Conservation (phyloP, 2,888 invertebrate genomes). For the Helobdella robusta region DNA sequence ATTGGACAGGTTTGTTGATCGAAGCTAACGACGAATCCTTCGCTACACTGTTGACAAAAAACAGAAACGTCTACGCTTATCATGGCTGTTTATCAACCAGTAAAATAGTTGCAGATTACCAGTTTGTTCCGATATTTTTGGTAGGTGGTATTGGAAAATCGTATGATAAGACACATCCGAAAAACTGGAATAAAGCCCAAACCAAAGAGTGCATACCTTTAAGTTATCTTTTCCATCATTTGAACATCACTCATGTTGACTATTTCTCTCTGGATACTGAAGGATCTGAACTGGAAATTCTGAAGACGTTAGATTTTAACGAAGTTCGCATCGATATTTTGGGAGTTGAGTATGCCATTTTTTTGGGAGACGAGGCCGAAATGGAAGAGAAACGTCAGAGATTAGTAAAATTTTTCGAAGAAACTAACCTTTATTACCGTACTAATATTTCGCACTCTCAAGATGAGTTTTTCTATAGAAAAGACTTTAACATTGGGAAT, state of each 20-base stretch:
- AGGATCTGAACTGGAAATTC: slow-evolving; percentile 24
- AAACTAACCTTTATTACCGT: not conserved
- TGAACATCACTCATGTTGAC: slow-evolving; percentile 22
- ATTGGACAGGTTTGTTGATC: slow-evolving; percentile 27
- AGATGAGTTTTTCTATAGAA: no score
- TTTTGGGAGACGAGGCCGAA: not conserved
- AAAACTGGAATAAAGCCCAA: no score
- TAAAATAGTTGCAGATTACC: not conserved
- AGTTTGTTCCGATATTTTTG: not conserved
- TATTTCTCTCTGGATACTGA: slow-evolving; percentile 26
- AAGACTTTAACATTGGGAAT: no score
- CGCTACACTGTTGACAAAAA: not conserved
- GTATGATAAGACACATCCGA: not conserved
- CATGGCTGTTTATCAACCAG: slow-evolving; percentile 13
- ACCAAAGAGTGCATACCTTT: slow-evolving; percentile 21
- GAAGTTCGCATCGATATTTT: slow-evolving; percentile 23
- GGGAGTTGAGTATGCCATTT: slow-evolving; percentile 20
- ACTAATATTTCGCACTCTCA: no score
- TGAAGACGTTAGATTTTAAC: slow-evolving; percentile 20
- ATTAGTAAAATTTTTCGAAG: not conserved
- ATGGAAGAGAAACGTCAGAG: not conserved
- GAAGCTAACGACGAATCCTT: slow-evolving; percentile 20
- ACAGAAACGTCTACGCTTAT: slow-evolving; percentile 14
- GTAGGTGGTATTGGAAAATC: not conserved
- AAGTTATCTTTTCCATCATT: slow-evolving; percentile 9